Base-by-base conservation (phyloP, 1,140 invertebrate species). In the Halotydeus destructor region DNA sequence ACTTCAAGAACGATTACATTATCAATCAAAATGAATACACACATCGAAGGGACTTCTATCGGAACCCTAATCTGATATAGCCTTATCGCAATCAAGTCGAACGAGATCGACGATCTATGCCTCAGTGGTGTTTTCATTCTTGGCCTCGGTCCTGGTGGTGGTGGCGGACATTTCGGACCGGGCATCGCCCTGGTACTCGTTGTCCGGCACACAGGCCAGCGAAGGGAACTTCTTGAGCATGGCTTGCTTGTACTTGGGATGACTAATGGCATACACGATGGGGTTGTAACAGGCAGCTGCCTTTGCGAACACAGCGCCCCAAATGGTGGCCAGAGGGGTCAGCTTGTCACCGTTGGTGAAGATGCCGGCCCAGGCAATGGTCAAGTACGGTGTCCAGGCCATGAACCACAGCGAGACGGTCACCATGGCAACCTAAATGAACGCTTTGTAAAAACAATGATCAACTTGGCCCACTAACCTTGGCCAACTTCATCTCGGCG, bases 351-450 rank as follows among this genome's bases (percentile, higher is more conserved):
- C 57, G 9, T 59, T 60, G 39, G 70, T 64, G 53, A 81, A 79
- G 32, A 82, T 70, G 2, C 76, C 79, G 42, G 71, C 63, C 52
- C 66, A 74, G 53, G 81, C 80, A 49, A 82, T 79, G 14, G 78
- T 70, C 16, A 79, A 56, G 53, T 81, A 80, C n/a, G 77, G 77
- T 12, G 76, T 79, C 77, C 77, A 81, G 3, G 78, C 78, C 60
- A 80, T 67, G 58, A 83, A 74, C 76, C 76, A 85, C 41, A 82
- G 57, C 0, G 71, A 67, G 40, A 84, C 78, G 30, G 78, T 83
- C 59, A 74, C 77, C 50, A 83, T 60, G 24, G 79, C 77, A 40
- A 82, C 72, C 66, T 77, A 42, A 36, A 37, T 36, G 49, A 34
- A 52, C 37, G 34, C 45, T 11, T 23, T 33, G 12, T n/a, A 60